These are phyloP conservation scores for Dromas ardeola DNA, from an alignment of 2,113 vertebrate genomes.

Conservation along the genomic window DNA sequence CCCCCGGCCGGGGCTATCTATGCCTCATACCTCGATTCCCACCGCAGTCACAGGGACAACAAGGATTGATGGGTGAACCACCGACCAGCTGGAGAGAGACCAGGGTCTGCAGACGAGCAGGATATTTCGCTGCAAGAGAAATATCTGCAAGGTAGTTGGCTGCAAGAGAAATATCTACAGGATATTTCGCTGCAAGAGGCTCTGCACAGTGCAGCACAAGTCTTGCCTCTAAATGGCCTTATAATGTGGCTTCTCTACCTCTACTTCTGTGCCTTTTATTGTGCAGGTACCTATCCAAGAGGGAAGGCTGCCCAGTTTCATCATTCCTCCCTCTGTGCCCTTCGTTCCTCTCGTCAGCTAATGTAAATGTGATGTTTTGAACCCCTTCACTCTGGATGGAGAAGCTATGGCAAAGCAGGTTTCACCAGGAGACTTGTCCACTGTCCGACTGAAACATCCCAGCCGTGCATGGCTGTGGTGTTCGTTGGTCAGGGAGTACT, in stretches of 20 bases:
- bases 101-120: neutral
- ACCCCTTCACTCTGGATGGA: neutral
- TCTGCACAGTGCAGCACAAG: neutral
- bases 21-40: neutral
- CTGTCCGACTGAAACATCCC: neutral
- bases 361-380: neutral
- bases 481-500: neutral
- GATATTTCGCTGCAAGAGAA: neutral
- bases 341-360: neutral
- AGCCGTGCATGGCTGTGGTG: accelerated
- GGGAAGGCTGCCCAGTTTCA: neutral
- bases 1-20: neutral
- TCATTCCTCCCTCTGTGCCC: neutral
- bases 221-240: neutral
- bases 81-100: neutral
- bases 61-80: neutral
- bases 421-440: neutral
- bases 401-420: neutral
- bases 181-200: neutral
- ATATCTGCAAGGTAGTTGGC: neutral
- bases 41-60: neutral
- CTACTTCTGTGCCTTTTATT: neutral
- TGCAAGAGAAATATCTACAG: neutral
- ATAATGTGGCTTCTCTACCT: neutral
- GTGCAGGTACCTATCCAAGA: neutral